Percentiles rank a stretch among this genome's conserved stretches.
Evolutionary conservation across 2,113 vertebrate species (phyloP).

Genomic region (Notothenia rossii): DNA sequence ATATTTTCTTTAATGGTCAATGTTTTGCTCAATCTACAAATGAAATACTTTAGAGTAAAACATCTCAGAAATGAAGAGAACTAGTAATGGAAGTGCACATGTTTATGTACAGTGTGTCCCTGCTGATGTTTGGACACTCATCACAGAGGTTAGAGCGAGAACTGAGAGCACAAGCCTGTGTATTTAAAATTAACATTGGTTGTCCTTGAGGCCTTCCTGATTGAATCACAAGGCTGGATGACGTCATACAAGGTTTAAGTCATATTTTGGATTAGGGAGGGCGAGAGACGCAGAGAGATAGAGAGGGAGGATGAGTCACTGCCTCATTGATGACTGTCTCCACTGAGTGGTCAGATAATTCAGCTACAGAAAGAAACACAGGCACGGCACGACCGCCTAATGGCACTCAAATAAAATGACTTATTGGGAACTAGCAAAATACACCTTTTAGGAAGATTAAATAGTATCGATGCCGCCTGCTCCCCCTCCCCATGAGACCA

Average conservation of each 20-base stretch:
- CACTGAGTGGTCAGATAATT: conserved; percentile 81
- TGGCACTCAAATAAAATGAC: conserved; percentile 84
- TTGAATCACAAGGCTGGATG: conserved; percentile 80
- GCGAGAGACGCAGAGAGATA: conserved; percentile 3
- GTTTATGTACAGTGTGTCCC: conserved; percentile 1
- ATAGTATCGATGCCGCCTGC: conserved; percentile 68
- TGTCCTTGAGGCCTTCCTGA: conserved; percentile 85
- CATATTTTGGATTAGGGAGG: conserved; percentile 76
- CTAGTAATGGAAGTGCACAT: neutral
- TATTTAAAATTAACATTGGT: conserved; percentile 83
- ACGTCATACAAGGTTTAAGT: conserved; percentile 79
- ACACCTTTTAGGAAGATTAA: conserved; percentile 86
- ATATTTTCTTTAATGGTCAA: neutral
- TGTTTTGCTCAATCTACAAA: neutral
- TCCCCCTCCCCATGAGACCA: conserved; percentile 21
- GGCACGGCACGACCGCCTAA: conserved; percentile 75
- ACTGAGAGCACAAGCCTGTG: conserved; percentile 50
- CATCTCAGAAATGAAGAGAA: too few species aligned
- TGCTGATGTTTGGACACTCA: conserved; percentile 7
- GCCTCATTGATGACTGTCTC: conserved; percentile 76
- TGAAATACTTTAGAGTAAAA: neutral
- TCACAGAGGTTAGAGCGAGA: conserved; percentile 46
- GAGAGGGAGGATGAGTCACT: conserved; percentile 78
- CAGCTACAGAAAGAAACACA: conserved; percentile 79
- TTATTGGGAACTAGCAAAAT: conserved; percentile 81